Evolutionary conservation across 2,113 vertebrate species (phyloP).

Genomic region (Heptranchias perlo): DNA sequence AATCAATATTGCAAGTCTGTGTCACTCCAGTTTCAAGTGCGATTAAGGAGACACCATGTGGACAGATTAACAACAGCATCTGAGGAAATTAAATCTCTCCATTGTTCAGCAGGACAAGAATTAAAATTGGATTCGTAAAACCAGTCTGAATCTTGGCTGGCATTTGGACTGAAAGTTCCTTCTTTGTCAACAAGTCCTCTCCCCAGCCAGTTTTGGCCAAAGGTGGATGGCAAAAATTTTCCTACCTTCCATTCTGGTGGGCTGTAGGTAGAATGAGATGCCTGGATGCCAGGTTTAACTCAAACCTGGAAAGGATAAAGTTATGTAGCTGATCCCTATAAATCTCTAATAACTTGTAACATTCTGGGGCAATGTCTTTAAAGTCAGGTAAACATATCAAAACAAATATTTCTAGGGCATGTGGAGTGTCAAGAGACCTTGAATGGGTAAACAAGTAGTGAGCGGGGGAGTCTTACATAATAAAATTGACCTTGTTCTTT

Average conservation of each 20-base stretch:
- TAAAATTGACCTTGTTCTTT: not conserved
- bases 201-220: not conserved
- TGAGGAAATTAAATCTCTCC: not conserved
- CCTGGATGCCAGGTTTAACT: not conserved
- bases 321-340: not conserved
- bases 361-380: not conserved
- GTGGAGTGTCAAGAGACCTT: not conserved
- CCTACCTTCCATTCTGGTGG: not conserved
- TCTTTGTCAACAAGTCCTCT: not conserved
- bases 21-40: not conserved
- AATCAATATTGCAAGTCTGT: not conserved
- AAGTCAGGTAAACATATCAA: not conserved
- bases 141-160: not conserved
- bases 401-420: not conserved
- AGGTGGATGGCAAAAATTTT: not conserved
- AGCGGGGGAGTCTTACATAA: not conserved
- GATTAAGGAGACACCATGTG: conserved; percentile 27
- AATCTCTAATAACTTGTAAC: not conserved
- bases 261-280: not conserved
- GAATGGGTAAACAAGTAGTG: not conserved
- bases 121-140: not conserved
- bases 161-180: not conserved
- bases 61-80: not conserved
- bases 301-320: not conserved
- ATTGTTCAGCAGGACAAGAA: no score